These are phyloP conservation scores for Rhodinocichla rosea DNA, from an alignment of 2,113 vertebrate genomes.

Conservation along the genomic window DNA sequence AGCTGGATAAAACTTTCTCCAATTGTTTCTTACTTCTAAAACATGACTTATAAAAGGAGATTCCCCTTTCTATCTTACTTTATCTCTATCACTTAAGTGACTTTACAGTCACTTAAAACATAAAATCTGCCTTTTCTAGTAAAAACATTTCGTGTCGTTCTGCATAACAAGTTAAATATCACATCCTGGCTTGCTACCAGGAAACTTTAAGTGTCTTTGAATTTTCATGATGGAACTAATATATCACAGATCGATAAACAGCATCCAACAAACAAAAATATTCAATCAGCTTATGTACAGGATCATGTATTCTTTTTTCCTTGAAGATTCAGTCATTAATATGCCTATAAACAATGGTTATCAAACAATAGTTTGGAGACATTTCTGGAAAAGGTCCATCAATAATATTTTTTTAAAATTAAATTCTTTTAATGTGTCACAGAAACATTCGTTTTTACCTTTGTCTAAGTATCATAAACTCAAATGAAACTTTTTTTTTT, in stretches of 20 bases:
- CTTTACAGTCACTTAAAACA: conserved; percentile 22
- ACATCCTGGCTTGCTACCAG: neutral
- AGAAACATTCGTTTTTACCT: neutral
- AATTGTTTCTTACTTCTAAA: neutral
- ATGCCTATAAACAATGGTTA: neutral
- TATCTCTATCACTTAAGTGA: too few relatives aligned
- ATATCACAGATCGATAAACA: neutral
- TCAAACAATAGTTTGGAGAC: neutral
- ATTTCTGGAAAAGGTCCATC: neutral
- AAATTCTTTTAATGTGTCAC: neutral
- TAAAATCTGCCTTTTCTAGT: conserved; percentile 13
- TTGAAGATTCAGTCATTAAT: neutral
- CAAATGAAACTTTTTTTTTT: neutral
- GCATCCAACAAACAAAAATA: neutral
- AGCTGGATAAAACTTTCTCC: neutral
- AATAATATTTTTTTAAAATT: neutral
- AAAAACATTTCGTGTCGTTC: neutral
- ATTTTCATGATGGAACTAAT: neutral
- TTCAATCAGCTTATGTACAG: neutral
- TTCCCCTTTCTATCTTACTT: neutral
- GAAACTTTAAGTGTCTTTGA: neutral
- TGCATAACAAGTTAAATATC: conserved; percentile 6
- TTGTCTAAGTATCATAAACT: neutral
- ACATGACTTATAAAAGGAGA: neutral
- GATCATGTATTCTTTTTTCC: neutral